These are phyloP conservation scores for Parauchenoglanis ngamensis DNA, from an alignment of 2,797 vertebrate genomes.

Conservation along the genomic window DNA sequence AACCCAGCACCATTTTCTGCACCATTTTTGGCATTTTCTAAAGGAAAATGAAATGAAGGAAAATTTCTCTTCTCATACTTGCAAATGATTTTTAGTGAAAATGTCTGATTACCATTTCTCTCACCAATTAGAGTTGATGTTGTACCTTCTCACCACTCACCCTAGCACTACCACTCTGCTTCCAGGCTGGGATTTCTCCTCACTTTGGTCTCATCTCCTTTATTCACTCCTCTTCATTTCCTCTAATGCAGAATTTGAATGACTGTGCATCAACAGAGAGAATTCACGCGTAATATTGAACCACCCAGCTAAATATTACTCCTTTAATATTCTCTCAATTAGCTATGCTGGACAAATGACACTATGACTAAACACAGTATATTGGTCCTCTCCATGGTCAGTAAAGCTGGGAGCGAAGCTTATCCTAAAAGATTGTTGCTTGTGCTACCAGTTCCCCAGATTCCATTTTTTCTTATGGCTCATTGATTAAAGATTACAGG, in stretches of 20 bases:
- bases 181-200: not conserved
- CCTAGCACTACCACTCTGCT: not conserved
- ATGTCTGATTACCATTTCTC: conserved; percentile 55
- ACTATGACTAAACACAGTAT: conserved; percentile 33
- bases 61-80: conserved; percentile 67
- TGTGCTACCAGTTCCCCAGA: conserved; percentile 5
- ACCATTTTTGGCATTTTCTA: conserved; percentile 44
- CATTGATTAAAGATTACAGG: conserved; percentile 14
- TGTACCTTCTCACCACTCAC: not conserved
- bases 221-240: not conserved
- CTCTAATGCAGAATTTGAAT: conserved; percentile 6
- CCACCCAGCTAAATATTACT: not conserved
- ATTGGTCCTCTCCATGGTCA: conserved; percentile 32
- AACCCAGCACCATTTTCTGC: conserved; percentile 28
- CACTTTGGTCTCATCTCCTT: not conserved
- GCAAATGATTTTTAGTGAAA: conserved; percentile 58
- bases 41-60: too few species aligned
- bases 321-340: conserved; percentile 14
- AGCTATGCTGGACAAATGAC: conserved; percentile 21
- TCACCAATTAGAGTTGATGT: conserved; percentile 55
- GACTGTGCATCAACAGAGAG: not conserved
- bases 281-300: not conserved
- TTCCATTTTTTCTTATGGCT: conserved; percentile 32
- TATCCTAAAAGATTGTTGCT: conserved; percentile 20
- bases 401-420: conserved; percentile 21